phyloP scores from a whole-genome alignment of 2,113 vertebrate genomes.

The Anguilla rostrata region DNA sequence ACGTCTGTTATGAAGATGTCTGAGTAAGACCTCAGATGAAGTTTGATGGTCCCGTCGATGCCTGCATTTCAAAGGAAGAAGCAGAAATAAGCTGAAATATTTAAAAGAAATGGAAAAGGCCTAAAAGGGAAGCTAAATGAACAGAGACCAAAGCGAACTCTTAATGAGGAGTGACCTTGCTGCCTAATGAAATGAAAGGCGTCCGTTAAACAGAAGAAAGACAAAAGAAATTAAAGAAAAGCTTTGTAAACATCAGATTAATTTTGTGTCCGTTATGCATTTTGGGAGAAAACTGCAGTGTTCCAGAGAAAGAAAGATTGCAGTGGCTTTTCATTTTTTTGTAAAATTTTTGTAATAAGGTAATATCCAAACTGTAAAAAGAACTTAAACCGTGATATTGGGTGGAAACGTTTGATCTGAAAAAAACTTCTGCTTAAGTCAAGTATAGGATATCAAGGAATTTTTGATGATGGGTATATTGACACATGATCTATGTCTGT shows the following conservation, averaged over 20 bases:
- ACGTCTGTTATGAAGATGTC: conserved; percentile 18
- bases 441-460: conserved; percentile 1
- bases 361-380: conserved; percentile 23
- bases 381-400: conserved; percentile 8
- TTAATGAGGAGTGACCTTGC: not conserved
- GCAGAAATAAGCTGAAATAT: not conserved
- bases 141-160: conserved; percentile 22
- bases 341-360: conserved; percentile 23
- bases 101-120: not conserved
- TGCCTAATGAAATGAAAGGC: not conserved
- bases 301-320: conserved; percentile 12
- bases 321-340: conserved; percentile 22
- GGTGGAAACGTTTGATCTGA: conserved; percentile 16
- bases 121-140: conserved; percentile 32
- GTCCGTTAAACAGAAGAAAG: not conserved
- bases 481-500: not conserved
- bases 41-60: conserved; percentile 1
- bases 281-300: conserved; percentile 20
- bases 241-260: not conserved
- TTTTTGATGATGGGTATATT: not conserved
- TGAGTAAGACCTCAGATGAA: not conserved
- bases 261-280: conserved; percentile 13
- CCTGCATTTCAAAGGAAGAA: not conserved
- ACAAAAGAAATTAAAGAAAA: not conserved
- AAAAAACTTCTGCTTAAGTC: not conserved